Percentiles rank a stretch among this genome's conserved stretches.
Conservation (phyloP, 2,797 vertebrate genomes). For the Dallia pectoralis region DNA sequence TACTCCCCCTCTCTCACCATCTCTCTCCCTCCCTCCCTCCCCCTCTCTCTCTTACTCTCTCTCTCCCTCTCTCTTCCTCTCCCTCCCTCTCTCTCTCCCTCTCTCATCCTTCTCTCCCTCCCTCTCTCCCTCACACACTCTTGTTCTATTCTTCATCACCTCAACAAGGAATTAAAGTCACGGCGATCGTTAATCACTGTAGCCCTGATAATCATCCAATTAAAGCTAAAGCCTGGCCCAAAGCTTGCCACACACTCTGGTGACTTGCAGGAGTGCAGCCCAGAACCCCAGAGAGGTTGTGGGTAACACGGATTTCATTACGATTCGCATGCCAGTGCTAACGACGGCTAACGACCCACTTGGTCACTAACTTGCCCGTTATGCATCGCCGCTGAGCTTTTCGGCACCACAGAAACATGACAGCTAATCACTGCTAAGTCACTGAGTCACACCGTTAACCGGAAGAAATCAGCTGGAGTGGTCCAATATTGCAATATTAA, state of each 20-base stretch:
- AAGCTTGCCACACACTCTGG: slow-evolving; percentile 45
- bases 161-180: slow-evolving; percentile 69
- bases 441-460: slow-evolving; percentile 36
- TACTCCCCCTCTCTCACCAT: background rate
- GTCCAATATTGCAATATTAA: slow-evolving; percentile 41
- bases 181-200: slow-evolving; percentile 74
- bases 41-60: slow-evolving; percentile 17
- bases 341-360: slow-evolving; percentile 64
- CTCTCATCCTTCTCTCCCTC: slow-evolving; percentile 24
- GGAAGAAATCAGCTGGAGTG: slow-evolving; percentile 30
- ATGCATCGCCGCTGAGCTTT: slow-evolving; percentile 1
- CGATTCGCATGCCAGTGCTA: slow-evolving; percentile 53
- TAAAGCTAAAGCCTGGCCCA: slow-evolving; percentile 27
- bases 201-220: slow-evolving; percentile 72
- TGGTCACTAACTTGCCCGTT: slow-evolving; percentile 61
- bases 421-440: background rate
- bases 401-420: background rate
- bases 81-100: background rate
- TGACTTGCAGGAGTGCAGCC: slow-evolving; percentile 67
- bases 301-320: slow-evolving; percentile 73
- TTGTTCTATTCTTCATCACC: slow-evolving; percentile 42
- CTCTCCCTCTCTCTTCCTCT: background rate
- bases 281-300: slow-evolving; percentile 53
- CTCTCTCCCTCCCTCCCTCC: slow-evolving; percentile 28
- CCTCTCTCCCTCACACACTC: background rate